Conservation (phyloP, 1,140 invertebrate species). For the Liolophura sinensis region DNA sequence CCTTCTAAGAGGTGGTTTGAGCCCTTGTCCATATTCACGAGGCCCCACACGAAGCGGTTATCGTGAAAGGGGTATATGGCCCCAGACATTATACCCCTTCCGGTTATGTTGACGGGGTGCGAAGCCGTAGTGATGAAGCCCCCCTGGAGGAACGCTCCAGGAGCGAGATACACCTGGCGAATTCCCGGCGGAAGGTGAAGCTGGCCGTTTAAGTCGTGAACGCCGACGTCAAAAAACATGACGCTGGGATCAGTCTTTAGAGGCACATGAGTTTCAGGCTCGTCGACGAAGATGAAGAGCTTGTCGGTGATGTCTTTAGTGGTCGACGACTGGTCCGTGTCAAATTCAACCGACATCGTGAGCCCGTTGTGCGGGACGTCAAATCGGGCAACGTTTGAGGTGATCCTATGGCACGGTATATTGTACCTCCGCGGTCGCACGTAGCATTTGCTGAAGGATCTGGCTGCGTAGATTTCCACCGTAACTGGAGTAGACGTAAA, state of each 20-base stretch:
- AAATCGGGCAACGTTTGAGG: neutral
- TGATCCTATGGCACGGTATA: neutral
- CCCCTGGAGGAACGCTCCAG: conserved; percentile 10
- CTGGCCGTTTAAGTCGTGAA: conserved; percentile 10
- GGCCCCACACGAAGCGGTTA: too few relatives aligned
- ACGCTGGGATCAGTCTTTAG: conserved; percentile 6
- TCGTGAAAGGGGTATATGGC: neutral
- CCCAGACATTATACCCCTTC: conserved; percentile 8
- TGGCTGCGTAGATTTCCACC: conserved; percentile 7
- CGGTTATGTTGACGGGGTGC: neutral
- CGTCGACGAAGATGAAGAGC: conserved; percentile 6
- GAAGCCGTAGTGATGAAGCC: conserved; percentile 1
- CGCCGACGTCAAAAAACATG: conserved; percentile 7
- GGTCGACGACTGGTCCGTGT: conserved; percentile 4
- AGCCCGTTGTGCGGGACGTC: neutral
- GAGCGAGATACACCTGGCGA: conserved; percentile 9
- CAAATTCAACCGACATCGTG: conserved; percentile 17
- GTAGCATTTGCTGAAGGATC: conserved; percentile 8
- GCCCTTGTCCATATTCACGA: neutral
- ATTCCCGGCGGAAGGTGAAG: neutral
- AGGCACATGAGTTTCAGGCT: conserved; percentile 4
- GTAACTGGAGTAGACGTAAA: conserved; percentile 9
- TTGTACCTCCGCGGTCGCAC: conserved; percentile 5
- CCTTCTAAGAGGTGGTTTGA: conserved; percentile 1
- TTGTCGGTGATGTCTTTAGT: conserved; percentile 12